Percentiles rank a stretch among this genome's conserved stretches.
phyloP scores from a whole-genome alignment of 2,113 vertebrate species.

The Jaculus jaculus region DNA sequence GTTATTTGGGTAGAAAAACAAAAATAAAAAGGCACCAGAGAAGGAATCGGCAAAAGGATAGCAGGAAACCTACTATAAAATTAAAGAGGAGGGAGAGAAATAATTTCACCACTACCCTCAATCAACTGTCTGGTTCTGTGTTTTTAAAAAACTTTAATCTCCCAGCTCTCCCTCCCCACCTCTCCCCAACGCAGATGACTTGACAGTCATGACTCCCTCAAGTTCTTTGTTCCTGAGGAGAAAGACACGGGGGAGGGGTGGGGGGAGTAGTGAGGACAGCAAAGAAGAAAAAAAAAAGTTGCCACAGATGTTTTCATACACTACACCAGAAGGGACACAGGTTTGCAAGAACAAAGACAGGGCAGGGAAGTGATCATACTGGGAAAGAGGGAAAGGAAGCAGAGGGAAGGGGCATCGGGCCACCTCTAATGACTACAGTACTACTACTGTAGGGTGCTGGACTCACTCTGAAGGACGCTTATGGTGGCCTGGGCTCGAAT shows the following conservation, averaged over 20 bases:
- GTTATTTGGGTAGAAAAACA: conserved; percentile 79
- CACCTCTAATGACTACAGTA: conserved; percentile 92
- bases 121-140: conserved; percentile 61
- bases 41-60: conserved; percentile 76
- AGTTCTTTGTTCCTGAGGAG: conserved; percentile 82
- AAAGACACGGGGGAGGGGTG: conserved; percentile 78
- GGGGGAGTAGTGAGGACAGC: conserved; percentile 54
- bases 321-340: conserved; percentile 77
- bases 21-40: conserved; percentile 83
- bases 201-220: conserved; percentile 70
- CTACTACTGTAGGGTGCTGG: conserved; percentile 88
- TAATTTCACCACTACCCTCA: conserved; percentile 60
- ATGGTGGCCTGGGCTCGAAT: conserved; percentile 99
- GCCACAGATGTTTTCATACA: conserved; percentile 79
- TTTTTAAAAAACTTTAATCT: not conserved
- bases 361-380: conserved; percentile 69
- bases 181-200: conserved; percentile 70
- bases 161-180: conserved; percentile 62
- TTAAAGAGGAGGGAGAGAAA: conserved; percentile 69
- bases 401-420: conserved; percentile 82
- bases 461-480: conserved; percentile 99
- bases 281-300: conserved; percentile 63
- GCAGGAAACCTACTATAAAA: conserved; percentile 81
- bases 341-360: conserved; percentile 73
- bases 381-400: conserved; percentile 73